Evolutionary conservation across 2,113 vertebrate species (phyloP).

Genomic region (Ceyx melanurus): DNA sequence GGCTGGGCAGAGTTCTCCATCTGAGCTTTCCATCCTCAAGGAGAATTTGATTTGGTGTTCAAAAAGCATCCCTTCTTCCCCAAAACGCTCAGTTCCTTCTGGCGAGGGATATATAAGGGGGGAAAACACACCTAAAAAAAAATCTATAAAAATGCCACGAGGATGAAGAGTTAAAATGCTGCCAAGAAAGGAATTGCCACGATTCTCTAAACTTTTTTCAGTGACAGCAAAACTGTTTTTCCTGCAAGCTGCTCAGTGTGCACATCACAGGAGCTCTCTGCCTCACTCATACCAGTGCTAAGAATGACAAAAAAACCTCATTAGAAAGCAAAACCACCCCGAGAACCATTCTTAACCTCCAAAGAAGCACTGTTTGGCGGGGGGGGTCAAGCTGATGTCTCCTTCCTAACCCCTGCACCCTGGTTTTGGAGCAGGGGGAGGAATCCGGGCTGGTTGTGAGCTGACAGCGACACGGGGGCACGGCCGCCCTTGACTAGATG

Average conservation of each 20-base stretch:
- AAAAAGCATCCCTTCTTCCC: background rate
- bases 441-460: accelerated
- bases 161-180: background rate
- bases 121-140: background rate
- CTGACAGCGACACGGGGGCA: accelerated
- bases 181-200: background rate
- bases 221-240: background rate
- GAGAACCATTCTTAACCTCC: background rate
- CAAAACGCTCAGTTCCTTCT: background rate
- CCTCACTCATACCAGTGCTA: accelerated
- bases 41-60: background rate
- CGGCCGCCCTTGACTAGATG: background rate
- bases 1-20: background rate
- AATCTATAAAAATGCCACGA: background rate
- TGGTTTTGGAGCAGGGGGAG: background rate
- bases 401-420: background rate
- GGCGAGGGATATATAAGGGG: accelerated
- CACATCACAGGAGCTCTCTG: accelerated
- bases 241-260: background rate
- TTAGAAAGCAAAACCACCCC: background rate
- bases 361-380: too few species aligned
- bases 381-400: background rate
- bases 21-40: background rate
- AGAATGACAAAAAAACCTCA: background rate
- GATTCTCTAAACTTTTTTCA: background rate